These are phyloP conservation scores for Hypothenemus hampei DNA, from an alignment of 1,140 invertebrate genomes.

Conservation along the genomic window DNA sequence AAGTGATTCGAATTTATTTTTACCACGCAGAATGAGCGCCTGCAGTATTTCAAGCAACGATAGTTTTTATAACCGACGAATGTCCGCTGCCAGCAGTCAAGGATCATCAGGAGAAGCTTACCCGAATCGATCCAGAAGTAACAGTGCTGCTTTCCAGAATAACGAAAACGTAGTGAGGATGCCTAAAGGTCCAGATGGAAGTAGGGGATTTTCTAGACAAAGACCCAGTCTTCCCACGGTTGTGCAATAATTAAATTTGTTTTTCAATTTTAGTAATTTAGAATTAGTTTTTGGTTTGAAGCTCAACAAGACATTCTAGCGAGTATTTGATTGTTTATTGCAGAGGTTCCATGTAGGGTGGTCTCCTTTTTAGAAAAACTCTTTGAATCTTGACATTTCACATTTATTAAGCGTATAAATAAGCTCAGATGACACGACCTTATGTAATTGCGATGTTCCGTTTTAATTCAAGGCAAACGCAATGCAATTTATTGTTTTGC, in stretches of 20 bases:
- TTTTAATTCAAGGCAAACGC: conserved; percentile 12
- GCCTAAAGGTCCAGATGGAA: conserved; percentile 79
- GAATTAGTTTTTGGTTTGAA: background rate
- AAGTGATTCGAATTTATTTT: conserved; percentile 51
- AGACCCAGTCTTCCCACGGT: conserved; percentile 30
- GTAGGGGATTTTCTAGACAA: conserved; percentile 63
- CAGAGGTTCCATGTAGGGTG: background rate
- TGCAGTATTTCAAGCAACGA: conserved; percentile 49
- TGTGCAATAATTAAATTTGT: conserved; percentile 10
- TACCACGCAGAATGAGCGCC: conserved; percentile 53
- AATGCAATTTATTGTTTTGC: conserved; percentile 6
- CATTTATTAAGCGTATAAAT: conserved; percentile 8
- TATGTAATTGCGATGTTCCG: conserved; percentile 12
- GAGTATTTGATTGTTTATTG: background rate
- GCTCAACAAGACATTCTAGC: background rate
- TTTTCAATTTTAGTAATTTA: background rate
- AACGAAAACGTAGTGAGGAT: conserved; percentile 68
- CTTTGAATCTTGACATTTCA: conserved; percentile 4
- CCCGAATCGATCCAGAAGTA: conserved; percentile 49
- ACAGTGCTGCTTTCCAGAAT: conserved; percentile 51
- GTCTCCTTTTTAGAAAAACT: background rate
- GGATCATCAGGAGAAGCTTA: conserved; percentile 49
- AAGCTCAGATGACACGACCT: background rate
- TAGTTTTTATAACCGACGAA: conserved; percentile 46
- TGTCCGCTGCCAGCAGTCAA: conserved; percentile 51